Evolutionary conservation across 2,797 vertebrate species (phyloP).

Genomic region (Sparidentex hasta): DNA sequence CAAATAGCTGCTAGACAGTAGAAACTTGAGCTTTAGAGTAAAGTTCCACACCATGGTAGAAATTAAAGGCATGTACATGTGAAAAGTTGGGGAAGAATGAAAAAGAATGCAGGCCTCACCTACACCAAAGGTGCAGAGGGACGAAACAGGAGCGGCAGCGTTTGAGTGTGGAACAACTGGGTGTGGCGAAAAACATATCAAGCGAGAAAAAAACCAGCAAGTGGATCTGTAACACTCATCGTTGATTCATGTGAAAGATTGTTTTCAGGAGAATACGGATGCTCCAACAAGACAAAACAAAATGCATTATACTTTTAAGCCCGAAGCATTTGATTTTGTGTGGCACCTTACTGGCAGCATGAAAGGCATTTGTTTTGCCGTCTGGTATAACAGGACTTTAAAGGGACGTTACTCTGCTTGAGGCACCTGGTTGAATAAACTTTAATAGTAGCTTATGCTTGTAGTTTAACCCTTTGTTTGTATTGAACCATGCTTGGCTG

Average conservation of each 20-base stretch:
- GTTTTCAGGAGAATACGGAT: not conserved
- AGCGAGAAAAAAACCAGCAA: constrained; percentile 15
- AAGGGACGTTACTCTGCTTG: constrained; percentile 1
- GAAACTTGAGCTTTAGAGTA: constrained; percentile 67
- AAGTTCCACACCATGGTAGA: constrained; percentile 79
- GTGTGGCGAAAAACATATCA: constrained; percentile 31
- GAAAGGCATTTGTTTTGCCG: not conserved
- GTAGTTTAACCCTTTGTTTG: constrained; percentile 6
- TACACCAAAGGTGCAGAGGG: constrained; percentile 43
- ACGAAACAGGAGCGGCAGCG: not conserved
- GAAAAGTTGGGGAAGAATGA: constrained; percentile 77
- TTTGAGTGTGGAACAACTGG: constrained; percentile 29
- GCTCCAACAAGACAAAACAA: not conserved
- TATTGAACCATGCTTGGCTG: constrained; percentile 9
- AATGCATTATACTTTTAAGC: not conserved
- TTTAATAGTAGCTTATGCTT: constrained; percentile 17
- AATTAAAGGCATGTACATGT: constrained; percentile 78
- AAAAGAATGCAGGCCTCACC: constrained; percentile 69
- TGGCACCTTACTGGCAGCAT: constrained; percentile 11
- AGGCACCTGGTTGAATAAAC: constrained; percentile 19
- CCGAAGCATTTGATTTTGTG: constrained; percentile 6
- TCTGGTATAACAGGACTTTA: constrained; percentile 18
- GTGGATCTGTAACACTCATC: not conserved
- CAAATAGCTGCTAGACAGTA: constrained; percentile 50
- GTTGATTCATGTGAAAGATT: constrained; percentile 6